Percentiles rank a stretch among this genome's conserved stretches.
phyloP scores from a whole-genome alignment of 2,113 vertebrate genomes.

The Peromyscus maniculatus region DNA sequence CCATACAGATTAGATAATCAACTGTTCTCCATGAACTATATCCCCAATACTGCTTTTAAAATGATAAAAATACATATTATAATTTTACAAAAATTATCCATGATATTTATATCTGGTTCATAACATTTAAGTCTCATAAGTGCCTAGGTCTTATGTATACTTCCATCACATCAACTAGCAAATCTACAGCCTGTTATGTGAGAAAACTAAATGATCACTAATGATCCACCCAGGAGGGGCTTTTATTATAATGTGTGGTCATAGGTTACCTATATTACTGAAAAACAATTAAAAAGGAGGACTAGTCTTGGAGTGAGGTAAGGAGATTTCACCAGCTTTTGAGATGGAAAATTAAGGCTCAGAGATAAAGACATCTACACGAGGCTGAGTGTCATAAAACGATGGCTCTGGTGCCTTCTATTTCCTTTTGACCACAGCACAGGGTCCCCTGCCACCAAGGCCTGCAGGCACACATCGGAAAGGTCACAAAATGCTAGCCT shows the following conservation, averaged over 20 bases:
- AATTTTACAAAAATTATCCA: background rate
- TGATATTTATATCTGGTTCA: background rate
- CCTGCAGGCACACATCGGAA: rapidly evolving
- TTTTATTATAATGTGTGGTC: background rate
- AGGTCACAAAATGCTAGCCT: background rate
- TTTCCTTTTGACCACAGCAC: background rate
- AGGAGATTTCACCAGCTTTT: background rate
- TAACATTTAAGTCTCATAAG: background rate
- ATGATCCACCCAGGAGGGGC: background rate
- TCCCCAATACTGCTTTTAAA: too few relatives aligned
- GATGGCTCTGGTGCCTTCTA: too few relatives aligned
- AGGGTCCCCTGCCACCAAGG: background rate
- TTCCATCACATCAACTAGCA: background rate
- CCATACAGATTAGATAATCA: background rate
- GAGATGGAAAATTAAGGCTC: background rate
- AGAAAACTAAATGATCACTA: too few relatives aligned
- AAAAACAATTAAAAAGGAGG: background rate
- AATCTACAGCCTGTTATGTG: rapidly evolving
- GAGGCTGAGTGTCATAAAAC: rapidly evolving
- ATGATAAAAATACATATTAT: rapidly evolving
- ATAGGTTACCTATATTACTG: too few relatives aligned
- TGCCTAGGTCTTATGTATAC: background rate
- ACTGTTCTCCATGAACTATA: background rate
- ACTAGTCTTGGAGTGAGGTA: background rate
- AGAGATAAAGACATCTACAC: rapidly evolving